These are phyloP conservation scores for Drosophila pandora DNA, from an alignment of 1,140 invertebrate genomes.

Conservation along the genomic window DNA sequence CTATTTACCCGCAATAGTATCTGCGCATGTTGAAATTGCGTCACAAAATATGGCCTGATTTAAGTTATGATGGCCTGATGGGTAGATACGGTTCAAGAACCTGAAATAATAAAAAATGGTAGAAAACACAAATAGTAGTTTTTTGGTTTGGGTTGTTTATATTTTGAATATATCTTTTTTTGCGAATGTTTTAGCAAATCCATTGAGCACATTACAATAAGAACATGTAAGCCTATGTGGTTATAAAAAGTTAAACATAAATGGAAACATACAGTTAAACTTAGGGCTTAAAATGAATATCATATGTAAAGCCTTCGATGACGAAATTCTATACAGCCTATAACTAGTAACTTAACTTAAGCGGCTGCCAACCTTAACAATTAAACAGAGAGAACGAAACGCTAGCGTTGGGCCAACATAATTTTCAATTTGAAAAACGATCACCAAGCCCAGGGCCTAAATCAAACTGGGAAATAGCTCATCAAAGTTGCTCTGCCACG, in stretches of 20 bases:
- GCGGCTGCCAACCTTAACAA: slow-evolving; percentile 64
- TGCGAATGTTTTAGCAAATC: slow-evolving; percentile 46
- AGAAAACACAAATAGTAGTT: no score
- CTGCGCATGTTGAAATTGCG: slow-evolving; percentile 8
- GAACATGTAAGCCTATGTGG: slow-evolving; percentile 55
- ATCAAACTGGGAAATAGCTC: slow-evolving; percentile 78
- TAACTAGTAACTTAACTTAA: slow-evolving; percentile 41
- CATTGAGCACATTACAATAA: slow-evolving; percentile 73
- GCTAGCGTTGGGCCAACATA: slow-evolving; percentile 15
- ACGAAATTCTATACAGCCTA: slow-evolving; percentile 65
- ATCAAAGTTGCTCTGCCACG: slow-evolving; percentile 74
- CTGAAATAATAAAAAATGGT: no score
- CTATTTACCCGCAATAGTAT: background rate
- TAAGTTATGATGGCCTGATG: no score
- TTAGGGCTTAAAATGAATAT: slow-evolving; percentile 43
- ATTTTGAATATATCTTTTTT: slow-evolving; percentile 59
- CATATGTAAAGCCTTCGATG: slow-evolving; percentile 68
- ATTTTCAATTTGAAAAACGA: slow-evolving; percentile 62
- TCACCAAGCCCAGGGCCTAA: slow-evolving; percentile 19
- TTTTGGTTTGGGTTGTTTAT: slow-evolving; percentile 45
- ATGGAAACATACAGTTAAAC: slow-evolving; percentile 71
- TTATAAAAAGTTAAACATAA: slow-evolving; percentile 71
- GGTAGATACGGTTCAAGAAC: background rate
- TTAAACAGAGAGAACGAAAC: slow-evolving; percentile 49
- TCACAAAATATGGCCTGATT: slow-evolving; percentile 30